Evolutionary conservation across 2,888 invertebrate genomes (phyloP), one percentile per base, ranked within the genome.

Genomic region (Tenodera sinensis): DNA sequence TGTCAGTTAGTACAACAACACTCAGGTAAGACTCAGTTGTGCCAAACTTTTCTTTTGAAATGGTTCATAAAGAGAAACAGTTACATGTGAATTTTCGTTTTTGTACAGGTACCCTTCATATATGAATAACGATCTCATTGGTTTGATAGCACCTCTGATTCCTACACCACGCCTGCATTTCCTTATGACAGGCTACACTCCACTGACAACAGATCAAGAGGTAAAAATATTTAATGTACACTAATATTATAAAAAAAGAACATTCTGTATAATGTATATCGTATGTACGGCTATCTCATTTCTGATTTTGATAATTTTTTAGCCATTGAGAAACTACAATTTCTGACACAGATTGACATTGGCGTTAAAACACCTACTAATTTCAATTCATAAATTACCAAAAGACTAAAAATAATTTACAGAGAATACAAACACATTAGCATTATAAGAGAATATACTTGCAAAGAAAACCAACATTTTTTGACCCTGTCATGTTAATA

Each of bases 81-180:
- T 8, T 71, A 42, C 12, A 42, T 84, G 28, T 28, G 0, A 12
- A 84, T 34, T 25, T 84, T 42, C 3, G 6, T 71, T 71, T 20
- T 71, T 71, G 54, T 71, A 2, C 92, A 96, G 97, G 91, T 98
- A 99, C 94, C 99, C 99, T 1, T 98, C 98, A 0, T 99, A 99
- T 93, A 99, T 99, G 98, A 99, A 99, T 94, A 99, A 99, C 93
- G 99, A 99, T 93, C 95, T 99, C 91, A 98, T 98, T 93, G 98
- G 98, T 88, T 94, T 99, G 90, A 97, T 98, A 91, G 98, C 99
- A 25, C 98, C 99, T 1, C 94, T 99, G 88, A 99, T 99, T 91
- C 99, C 99, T 0, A 99, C 99, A 3, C 99, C 99, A 28, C 95
- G 98, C n/a, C 95, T 99, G 88, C 99, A 99, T 94, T 99, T 99